Evolutionary conservation across 2,797 vertebrate species (phyloP).

Genomic region (Sardinella longiceps): DNA sequence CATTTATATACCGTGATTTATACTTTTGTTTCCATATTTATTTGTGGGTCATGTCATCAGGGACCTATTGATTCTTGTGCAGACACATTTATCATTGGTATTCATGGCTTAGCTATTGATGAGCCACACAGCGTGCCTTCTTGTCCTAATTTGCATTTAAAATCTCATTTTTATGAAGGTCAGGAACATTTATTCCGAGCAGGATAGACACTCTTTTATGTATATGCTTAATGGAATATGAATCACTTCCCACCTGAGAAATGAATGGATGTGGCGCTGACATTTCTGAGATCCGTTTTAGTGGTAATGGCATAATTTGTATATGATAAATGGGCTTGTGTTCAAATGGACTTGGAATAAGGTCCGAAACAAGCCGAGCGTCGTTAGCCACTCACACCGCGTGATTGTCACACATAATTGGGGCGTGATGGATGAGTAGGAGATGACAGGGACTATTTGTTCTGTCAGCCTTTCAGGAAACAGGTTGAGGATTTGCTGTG

Average conservation of each 20-base stretch:
- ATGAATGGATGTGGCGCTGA: constrained; percentile 70
- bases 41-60: constrained; percentile 41
- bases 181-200: constrained; percentile 77
- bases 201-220: constrained; percentile 67
- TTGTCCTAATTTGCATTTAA: constrained; percentile 72
- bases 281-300: constrained; percentile 73
- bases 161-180: constrained; percentile 78
- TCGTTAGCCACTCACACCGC: constrained; percentile 64
- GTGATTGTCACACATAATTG: constrained; percentile 70
- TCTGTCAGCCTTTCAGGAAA: constrained; percentile 41
- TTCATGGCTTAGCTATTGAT: constrained; percentile 73
- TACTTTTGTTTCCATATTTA: constrained; percentile 45
- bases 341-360: constrained; percentile 70
- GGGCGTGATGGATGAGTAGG: constrained; percentile 58
- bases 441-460: constrained; percentile 44
- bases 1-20: constrained; percentile 21
- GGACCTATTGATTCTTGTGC: constrained; percentile 67
- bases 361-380: constrained; percentile 66
- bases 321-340: constrained; percentile 68
- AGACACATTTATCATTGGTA: constrained; percentile 67
- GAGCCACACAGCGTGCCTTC: constrained; percentile 42
- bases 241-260: constrained; percentile 75
- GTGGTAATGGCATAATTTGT: constrained; percentile 69
- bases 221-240: constrained; percentile 76
- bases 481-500: neutral